Percentiles rank a stretch among this genome's conserved stretches.
Evolutionary conservation across 2,113 vertebrate species (phyloP).

Genomic region (Theristicus caerulescens): DNA sequence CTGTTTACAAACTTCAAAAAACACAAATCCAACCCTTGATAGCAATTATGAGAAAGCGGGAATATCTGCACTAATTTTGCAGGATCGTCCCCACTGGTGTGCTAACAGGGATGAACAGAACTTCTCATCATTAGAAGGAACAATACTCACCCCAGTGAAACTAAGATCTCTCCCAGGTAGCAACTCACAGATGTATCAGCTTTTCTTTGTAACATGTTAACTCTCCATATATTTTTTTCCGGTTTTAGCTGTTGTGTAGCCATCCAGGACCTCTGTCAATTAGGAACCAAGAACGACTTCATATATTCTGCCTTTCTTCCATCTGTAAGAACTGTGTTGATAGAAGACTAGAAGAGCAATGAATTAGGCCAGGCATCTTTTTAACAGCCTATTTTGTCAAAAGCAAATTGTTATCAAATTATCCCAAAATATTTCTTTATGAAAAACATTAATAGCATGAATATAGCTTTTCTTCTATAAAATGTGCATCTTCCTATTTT

Average conservation of each 20-base stretch:
- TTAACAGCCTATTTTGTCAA: background rate
- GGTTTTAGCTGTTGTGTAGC: background rate
- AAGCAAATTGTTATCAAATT: background rate
- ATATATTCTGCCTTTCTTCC: background rate
- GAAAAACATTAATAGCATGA: background rate
- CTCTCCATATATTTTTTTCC: background rate
- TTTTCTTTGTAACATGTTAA: background rate
- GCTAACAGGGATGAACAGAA: background rate
- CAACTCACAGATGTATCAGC: background rate
- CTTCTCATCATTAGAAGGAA: accelerated
- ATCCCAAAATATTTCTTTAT: background rate
- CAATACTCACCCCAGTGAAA: background rate
- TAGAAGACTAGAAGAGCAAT: background rate
- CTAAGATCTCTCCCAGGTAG: background rate
- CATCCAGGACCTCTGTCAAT: background rate
- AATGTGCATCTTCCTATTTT: background rate
- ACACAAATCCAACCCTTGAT: background rate
- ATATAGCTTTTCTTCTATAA: background rate
- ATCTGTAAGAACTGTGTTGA: background rate
- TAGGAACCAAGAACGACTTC: background rate
- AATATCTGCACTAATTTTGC: background rate
- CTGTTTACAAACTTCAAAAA: background rate
- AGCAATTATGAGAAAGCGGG: background rate
- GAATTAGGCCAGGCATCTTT: background rate
- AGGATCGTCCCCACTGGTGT: background rate